These are phyloP conservation scores for Intellagama lesueurii DNA, from an alignment of 2,797 vertebrate genomes.

Conservation along the genomic window DNA sequence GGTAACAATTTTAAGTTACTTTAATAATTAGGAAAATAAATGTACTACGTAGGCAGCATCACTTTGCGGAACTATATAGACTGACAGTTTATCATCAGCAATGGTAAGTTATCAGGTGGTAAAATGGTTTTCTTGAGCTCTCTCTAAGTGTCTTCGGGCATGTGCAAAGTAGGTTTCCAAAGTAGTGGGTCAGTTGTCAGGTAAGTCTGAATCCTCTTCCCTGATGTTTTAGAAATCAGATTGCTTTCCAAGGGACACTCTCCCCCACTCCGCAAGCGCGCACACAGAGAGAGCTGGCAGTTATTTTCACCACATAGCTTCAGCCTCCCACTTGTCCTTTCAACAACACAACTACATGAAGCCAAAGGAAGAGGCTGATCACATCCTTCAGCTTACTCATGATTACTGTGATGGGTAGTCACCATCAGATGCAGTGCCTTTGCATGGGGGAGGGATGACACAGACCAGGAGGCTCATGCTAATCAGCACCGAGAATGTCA, in stretches of 20 bases:
- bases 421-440: background rate
- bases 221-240: background rate
- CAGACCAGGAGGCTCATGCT: background rate
- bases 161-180: background rate
- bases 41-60: no score
- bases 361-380: background rate
- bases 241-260: background rate
- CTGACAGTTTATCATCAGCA: background rate
- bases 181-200: background rate
- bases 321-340: background rate
- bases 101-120: background rate
- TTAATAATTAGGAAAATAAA: no score
- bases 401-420: background rate
- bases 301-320: background rate
- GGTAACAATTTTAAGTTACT: no score
- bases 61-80: no score
- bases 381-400: constrained; percentile 8
- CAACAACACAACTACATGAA: background rate
- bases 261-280: background rate
- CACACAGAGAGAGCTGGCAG: background rate
- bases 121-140: background rate
- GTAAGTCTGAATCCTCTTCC: background rate
- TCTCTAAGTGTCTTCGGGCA: background rate
- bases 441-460: constrained; percentile 11
- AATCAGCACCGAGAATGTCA: constrained; percentile 20